Base-by-base conservation (phyloP, 2,113 vertebrate species). In the Eubucco bourcierii region DNA sequence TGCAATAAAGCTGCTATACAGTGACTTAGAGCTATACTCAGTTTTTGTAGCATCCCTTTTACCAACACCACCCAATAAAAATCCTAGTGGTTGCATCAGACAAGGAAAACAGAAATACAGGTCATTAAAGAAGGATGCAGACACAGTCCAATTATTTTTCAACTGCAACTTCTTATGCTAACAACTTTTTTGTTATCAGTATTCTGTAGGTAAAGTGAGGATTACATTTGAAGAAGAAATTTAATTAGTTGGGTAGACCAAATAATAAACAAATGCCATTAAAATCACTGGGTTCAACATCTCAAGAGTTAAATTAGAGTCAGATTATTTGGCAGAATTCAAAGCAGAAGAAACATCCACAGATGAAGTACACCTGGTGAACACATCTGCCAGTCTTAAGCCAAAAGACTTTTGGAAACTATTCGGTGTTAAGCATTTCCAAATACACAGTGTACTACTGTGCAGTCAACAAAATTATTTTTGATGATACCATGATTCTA, bases 301-400 rank as follows among this genome's bases (percentile, higher is more conserved):
- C 28, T 71, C 58, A 80, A 72, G 82, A 84, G 90, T 91, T 94
- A 96, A 94, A 77, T 33, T n/a, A 29, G 23, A 87, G 31, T 24
- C 64, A 74, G 64, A 64, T 15, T 18, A 77, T 72, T 72, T 91
- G 91, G 79, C 90, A 96, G 87, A 90, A 94, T 20, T 75, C 58
- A 85, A 87, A 92, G 68, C 61, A 91, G 52, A 61, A 85, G 44
- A 90, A 55, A 33, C 82, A 74, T 61, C 82, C 70, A 59, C 64
- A 95, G 87, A 90, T 55, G 44, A 94, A 90, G 58, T 60, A 85
- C 93, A 95, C 93, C 96, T 95, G 94, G 84, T 86, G 80, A 95
- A 93, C 80, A 91, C 2, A 10, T 96, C 92, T 78, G 33, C 82
- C 66, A 72, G 16, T 41, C 39, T 83, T 72, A 90, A 78, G 76